Base-by-base conservation (phyloP, 2,888 invertebrate species). In the Liodrosophila aerea region DNA sequence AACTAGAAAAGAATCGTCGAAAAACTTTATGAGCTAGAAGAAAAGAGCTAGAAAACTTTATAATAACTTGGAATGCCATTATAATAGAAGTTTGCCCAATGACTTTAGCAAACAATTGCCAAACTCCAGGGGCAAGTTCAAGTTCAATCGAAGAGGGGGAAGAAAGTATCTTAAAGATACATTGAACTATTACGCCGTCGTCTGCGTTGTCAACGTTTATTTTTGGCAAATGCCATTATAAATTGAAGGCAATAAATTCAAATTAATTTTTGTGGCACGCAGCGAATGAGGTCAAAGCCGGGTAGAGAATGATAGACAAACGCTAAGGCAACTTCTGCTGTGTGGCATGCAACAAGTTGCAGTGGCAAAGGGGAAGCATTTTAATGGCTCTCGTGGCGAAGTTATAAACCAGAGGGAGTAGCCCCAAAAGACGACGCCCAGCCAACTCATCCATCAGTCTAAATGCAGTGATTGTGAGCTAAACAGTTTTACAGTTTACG, bases 181-280 rank as follows among this genome's bases (percentile, higher is more conserved):
- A 67, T 75, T 68, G 59, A 53, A 60, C 73, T 73, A 53, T 36
- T 41, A 52, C 36, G 34, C 11, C 18, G 16, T 33, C 15, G 9
- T 7, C 29, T 33, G 49, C 72, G 53, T 62, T 61, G 74, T 70
- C 83, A 75, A 62, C 70, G 47, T 72, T 72, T 69, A 69, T 85
- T 77, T 86, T 81, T 74, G 72, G 78, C 67, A 65, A 73, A 70
- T 59, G 60, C 66, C 80, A 70, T 78, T 82, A 86, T 76, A 82
- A 82, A 82, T 85, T 78, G 85, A 73, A 22, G 68, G 66, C 73
- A 78, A 83, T 83, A 82, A 86, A 86, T 83, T 86, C 67, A 66
- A 85, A 86, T 83, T 78, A 82, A 78, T 86, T 84, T 67, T 22
- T 45, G 37, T 51, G 22, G 50, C 22, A 22, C 22, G 53, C 40